Base-by-base conservation (phyloP, 2,797 vertebrate species). In the Helicolenus hilgendorfi region DNA sequence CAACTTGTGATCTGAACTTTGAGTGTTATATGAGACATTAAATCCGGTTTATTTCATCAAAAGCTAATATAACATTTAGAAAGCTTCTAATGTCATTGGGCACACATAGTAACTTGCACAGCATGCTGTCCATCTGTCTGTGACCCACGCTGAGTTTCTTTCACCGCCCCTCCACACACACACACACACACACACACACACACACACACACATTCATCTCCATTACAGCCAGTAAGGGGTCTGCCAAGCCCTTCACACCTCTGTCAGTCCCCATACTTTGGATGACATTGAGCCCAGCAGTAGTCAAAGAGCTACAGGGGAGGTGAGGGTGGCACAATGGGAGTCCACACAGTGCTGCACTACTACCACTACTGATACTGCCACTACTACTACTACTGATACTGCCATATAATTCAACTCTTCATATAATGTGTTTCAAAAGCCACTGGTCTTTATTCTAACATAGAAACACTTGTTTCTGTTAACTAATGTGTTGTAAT, bases 201-300 rank as follows among this genome's bases (percentile, higher is more conserved):
- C 31, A 63, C 79, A 95, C 60, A 36, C 76, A 71, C 33, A 64
- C 79, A 95, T 90, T 89, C 64, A 91, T 87, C 87, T 89, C 89
- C 88, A 89, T 92, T 92, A 90, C 76, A 85, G 79, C 15, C 72
- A 70, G 79, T 68, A 56, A 70, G 72, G 72, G 83, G 84, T 79
- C 84, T 85, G 87, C 80, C 79, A 84, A 89, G 75, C 79, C 92
- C 90, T 84, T 88, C 76, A 64, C 85, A 91, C 89, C 89, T 89
- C 93, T 84, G 93, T 92, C 90, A 89, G 69, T 89, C 76, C 55
- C 81, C 78, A 90, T 91, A 79, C 81, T 91, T 91, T 88, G 83
- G 83, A 92, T 94, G 94, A 95, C 95, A 94, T 95, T 95, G 94
- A 94, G 85, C 84, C 35, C 84, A 92, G 89, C 85, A 90, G 86